Evolutionary conservation across 2,888 invertebrate species (phyloP), one percentile per base, ranked within the genome.

Genomic region (Eledone cirrhosa): DNA sequence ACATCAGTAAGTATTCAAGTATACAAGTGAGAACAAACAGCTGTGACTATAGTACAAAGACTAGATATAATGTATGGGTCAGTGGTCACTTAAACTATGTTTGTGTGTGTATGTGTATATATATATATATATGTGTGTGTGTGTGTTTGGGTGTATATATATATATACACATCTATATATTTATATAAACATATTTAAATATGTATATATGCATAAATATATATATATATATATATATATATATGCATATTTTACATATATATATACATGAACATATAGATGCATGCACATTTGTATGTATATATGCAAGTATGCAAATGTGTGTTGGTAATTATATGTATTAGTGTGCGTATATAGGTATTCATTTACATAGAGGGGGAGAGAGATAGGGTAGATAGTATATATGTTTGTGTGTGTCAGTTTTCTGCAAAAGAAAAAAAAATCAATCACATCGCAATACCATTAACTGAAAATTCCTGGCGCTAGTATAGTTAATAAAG

Each of bases 221-320:
- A 24, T 24, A 59, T 59, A 59, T 11, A n/a, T 13, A 59, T 13
- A 24, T 13, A 59, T 13, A 59, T 24, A 59, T 24, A 59, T 24
- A 59, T 24, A 69, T 31, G 29, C 16, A 31, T 69, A 33, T 33
- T 8, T 7, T 29, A 27, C 13, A 69, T 69, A 69, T 69, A 69
- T 69, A 69, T 69, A 69, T n/a, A 69, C 31, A 69, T 69, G 31
- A 31, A 69, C 31, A 41, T 69, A 69, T 69, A 41, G n/a, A 33
- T 72, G 31, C 41, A 72, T 72, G 69, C 69, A 72, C 33, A 33
- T 31, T 31, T n/a, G 2, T 33, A 33, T 19, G 1, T 19, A 59
- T 59, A 59, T 59, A 59, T 24, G 13, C 59, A 59, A 7, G 13
- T 13, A 59, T 59, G 13, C 13, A n/a, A 4, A 59, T 24, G 59